Conservation (phyloP, 2,888 invertebrate species). For the Carterocephalus palaemon region DNA sequence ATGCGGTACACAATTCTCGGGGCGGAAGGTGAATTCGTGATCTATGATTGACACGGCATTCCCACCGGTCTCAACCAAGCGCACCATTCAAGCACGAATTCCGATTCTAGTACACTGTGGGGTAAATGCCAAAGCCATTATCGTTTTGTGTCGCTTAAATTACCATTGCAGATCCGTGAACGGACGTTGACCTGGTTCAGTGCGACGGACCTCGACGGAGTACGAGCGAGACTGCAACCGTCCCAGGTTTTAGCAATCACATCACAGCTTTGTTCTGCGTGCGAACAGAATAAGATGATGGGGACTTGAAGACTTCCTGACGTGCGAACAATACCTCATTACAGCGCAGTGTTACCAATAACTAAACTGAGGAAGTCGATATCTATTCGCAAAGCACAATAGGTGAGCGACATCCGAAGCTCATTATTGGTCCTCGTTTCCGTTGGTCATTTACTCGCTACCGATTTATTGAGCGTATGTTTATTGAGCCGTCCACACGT, state of each 20-base stretch:
- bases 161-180: conserved; percentile 55
- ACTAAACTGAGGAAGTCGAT: conserved; percentile 74
- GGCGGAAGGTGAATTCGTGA: conserved; percentile 43
- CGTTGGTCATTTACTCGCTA: conserved; percentile 70
- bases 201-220: conserved; percentile 28
- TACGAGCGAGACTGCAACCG: conserved; percentile 14
- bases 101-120: conserved; percentile 37
- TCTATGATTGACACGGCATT: conserved; percentile 51
- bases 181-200: conserved; percentile 53
- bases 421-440: conserved; percentile 75
- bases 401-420: conserved; percentile 79
- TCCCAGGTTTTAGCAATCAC: conserved; percentile 45
- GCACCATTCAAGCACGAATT: conserved; percentile 49
- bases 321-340: conserved; percentile 68
- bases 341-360: conserved; percentile 62
- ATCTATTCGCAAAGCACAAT: conserved; percentile 77
- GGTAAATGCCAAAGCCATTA: conserved; percentile 54
- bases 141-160: conserved; percentile 50
- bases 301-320: conserved; percentile 45
- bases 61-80: conserved; percentile 29
- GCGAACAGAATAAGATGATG: conserved; percentile 57
- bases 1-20: conserved; percentile 3
- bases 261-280: conserved; percentile 50
- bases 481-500: conserved; percentile 22
- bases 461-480: conserved; percentile 45